Conservation (phyloP, 1,140 invertebrate genomes). For the Drosophila kepulauana region DNA sequence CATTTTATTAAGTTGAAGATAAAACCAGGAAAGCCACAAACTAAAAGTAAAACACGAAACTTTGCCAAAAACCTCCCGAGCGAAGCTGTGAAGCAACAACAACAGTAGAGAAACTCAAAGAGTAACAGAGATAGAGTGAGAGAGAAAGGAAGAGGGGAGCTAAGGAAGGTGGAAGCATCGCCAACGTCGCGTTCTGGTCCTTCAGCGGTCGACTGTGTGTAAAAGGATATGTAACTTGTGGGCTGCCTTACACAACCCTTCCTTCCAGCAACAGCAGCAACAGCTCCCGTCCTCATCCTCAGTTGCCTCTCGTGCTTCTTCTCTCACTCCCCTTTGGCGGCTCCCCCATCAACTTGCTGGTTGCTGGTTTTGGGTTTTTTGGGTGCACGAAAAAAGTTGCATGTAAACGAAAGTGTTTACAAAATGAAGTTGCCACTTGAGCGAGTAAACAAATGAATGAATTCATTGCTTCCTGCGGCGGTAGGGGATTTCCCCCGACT, state of each 20-base stretch:
- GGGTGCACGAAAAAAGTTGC: constrained; percentile 65
- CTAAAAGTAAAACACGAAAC: constrained; percentile 83
- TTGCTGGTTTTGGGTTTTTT: constrained; percentile 59
- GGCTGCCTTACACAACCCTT: constrained; percentile 67
- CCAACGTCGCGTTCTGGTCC: constrained; percentile 41
- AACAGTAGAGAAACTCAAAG: constrained; percentile 39
- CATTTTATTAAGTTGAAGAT: constrained; percentile 83
- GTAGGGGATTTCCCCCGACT: constrained; percentile 5
- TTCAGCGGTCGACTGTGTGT: constrained; percentile 70
- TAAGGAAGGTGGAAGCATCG: constrained; percentile 6
- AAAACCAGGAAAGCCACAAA: constrained; percentile 83
- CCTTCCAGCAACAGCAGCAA: not conserved
- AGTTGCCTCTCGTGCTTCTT: not conserved
- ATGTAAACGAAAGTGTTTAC: constrained; percentile 83
- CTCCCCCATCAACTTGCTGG: not conserved
- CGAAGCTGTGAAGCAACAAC: constrained; percentile 76
- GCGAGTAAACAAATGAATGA: constrained; percentile 83
- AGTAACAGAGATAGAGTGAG: not conserved
- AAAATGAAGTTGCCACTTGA: constrained; percentile 83
- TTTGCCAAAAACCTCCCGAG: constrained; percentile 71
- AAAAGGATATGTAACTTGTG: constrained; percentile 81
- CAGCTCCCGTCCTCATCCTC: not conserved
- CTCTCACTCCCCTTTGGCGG: not conserved
- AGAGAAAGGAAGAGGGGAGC: not conserved
- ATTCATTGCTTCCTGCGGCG: constrained; percentile 72